Evolutionary conservation across 2,797 vertebrate genomes (phyloP).

Genomic region (Takifugu rubripes): DNA sequence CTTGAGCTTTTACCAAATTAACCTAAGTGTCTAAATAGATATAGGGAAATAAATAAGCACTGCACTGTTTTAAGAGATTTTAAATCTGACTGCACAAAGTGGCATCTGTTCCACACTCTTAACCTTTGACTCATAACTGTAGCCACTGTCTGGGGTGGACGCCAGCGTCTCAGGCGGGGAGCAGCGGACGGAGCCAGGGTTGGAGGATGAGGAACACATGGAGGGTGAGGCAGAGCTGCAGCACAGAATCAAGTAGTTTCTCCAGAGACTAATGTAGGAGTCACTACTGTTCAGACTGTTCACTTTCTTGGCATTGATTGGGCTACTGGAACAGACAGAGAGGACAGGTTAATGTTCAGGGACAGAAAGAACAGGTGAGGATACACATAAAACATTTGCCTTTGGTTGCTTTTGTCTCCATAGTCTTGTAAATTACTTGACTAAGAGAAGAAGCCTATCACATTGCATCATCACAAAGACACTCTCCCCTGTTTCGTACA

Average conservation of each 20-base stretch:
- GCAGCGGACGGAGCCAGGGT: constrained; percentile 91
- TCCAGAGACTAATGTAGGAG: constrained; percentile 95
- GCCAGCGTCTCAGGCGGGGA: constrained; percentile 98
- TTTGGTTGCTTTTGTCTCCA: background rate
- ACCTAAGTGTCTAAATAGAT: no score
- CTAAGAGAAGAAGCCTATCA: background rate
- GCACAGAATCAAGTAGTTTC: constrained; percentile 98
- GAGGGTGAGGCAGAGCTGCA: constrained; percentile 89
- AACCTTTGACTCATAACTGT: constrained; percentile 96
- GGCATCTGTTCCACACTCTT: background rate
- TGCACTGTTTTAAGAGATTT: background rate
- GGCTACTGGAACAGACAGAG: constrained; percentile 78
- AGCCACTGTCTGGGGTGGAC: constrained; percentile 97
- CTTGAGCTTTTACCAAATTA: no score
- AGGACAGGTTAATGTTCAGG: constrained; percentile 9
- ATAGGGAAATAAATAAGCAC: background rate
- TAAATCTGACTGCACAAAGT: background rate
- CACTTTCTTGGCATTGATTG: constrained; percentile 98
- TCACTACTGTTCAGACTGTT: constrained; percentile 90
- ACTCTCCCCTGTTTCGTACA: background rate
- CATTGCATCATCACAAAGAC: background rate
- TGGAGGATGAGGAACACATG: constrained; percentile 77
- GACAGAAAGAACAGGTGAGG: background rate
- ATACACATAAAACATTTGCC: background rate
- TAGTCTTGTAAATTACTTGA: background rate